Conservation (phyloP, 2,888 invertebrate species). For the Ischnura elegans region DNA sequence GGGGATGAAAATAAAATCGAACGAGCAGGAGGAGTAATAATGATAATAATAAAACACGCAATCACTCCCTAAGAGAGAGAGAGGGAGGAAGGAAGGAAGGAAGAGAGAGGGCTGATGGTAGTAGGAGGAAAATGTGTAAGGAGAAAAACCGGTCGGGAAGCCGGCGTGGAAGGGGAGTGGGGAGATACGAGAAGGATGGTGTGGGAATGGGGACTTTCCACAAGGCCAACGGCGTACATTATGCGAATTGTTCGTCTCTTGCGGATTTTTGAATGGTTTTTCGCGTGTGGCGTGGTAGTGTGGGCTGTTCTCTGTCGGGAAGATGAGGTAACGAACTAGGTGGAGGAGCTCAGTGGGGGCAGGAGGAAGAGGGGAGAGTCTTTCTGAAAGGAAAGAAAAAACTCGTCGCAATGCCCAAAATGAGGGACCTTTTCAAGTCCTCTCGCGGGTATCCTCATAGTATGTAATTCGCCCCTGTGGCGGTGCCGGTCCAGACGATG, state of each 20-base stretch:
- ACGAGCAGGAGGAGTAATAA: background rate
- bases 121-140: too few relatives aligned
- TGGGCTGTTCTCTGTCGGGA: too few relatives aligned
- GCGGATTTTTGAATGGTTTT: constrained; percentile 7
- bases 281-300: background rate
- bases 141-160: too few relatives aligned
- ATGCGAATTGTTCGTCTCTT: constrained; percentile 57
- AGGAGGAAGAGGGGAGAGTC: background rate
- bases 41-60: constrained; percentile 20
- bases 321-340: background rate
- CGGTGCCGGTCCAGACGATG: background rate
- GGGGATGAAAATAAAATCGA: background rate
- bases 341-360: background rate
- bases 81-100: too few relatives aligned
- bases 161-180: too few relatives aligned
- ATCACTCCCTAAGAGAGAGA: background rate
- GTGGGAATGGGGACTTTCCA: background rate
- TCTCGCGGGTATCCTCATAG: background rate
- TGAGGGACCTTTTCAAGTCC: constrained; percentile 3
- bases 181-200: background rate
- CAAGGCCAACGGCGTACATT: constrained; percentile 52
- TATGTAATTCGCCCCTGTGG: background rate
- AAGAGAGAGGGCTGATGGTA: too few relatives aligned
- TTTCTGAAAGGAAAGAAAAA: background rate
- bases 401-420: background rate